Percentiles rank a stretch among this genome's conserved stretches.
Evolutionary conservation across 2,888 invertebrate species (phyloP).

Genomic region (Drosophila helvetica): DNA sequence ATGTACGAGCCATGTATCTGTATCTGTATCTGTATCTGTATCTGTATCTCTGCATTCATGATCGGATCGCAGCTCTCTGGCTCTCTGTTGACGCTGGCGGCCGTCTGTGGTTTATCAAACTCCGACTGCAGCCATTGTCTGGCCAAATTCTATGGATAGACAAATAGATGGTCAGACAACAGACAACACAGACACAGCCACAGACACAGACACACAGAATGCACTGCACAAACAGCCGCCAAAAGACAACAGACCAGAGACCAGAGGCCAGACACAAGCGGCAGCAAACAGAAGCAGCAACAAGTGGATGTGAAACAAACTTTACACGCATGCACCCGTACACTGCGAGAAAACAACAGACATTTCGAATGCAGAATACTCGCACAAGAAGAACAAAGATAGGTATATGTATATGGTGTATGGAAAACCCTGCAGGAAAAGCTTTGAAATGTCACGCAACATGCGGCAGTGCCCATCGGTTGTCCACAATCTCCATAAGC

Average conservation of each 20-base stretch:
- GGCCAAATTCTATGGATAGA: slow-evolving; percentile 61
- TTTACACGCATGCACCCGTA: slow-evolving; percentile 17
- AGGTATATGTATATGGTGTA: background rate
- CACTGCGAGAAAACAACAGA: slow-evolving; percentile 3
- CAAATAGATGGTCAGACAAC: slow-evolving; percentile 36
- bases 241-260: background rate
- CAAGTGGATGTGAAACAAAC: slow-evolving; percentile 74
- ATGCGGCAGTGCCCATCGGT: background rate
- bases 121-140: slow-evolving; percentile 58
- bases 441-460: background rate
- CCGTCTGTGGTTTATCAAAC: slow-evolving; percentile 67
- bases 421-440: background rate
- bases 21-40: slow-evolving; percentile 23
- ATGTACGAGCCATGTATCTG: slow-evolving; percentile 21
- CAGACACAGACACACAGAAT: slow-evolving; percentile 25
- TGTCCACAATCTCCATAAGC: no score
- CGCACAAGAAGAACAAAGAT: no score
- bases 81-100: slow-evolving; percentile 15
- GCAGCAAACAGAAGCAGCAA: slow-evolving; percentile 47
- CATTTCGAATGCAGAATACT: background rate
- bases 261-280: slow-evolving; percentile 20
- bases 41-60: slow-evolving; percentile 11
- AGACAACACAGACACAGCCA: slow-evolving; percentile 6
- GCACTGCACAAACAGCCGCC: slow-evolving; percentile 49
- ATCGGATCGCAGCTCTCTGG: background rate